Evolutionary conservation across 2,888 invertebrate genomes (phyloP).

Genomic region (Chirona hameri): DNA sequence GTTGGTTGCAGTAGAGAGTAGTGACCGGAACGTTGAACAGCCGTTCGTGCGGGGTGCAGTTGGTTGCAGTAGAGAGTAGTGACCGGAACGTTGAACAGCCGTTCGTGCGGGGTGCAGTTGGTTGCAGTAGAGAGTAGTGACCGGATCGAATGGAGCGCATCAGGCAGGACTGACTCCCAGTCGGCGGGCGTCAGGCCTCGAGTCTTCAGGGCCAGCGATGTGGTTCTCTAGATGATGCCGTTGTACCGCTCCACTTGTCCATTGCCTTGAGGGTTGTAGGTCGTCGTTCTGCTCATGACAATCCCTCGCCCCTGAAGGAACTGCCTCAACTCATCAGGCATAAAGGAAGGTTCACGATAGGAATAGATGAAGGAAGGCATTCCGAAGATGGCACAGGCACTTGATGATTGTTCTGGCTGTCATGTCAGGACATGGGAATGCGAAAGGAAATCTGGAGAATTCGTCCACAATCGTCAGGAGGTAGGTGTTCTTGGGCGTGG

Average conservation of each 20-base stretch:
- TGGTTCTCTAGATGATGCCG: conserved; percentile 39
- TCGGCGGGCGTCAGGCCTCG: conserved; percentile 13
- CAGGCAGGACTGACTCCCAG: conserved; percentile 37
- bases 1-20: too few species aligned
- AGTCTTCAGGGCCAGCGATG: conserved; percentile 34
- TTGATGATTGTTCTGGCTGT: conserved; percentile 36
- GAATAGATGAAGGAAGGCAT: conserved; percentile 39
- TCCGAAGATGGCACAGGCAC: conserved; percentile 37
- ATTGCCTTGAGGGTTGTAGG: conserved; percentile 38
- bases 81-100: too few species aligned
- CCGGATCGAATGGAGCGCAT: conserved; percentile 39
- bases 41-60: too few species aligned
- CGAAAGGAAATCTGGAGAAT: conserved; percentile 34
- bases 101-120: too few species aligned
- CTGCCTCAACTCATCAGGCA: conserved; percentile 37
- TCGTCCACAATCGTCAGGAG: conserved; percentile 40
- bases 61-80: too few species aligned
- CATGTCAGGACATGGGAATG: conserved; percentile 37
- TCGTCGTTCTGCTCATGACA: conserved; percentile 38
- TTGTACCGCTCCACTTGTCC: conserved; percentile 38
- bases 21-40: too few species aligned
- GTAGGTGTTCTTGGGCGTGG: conserved; percentile 37
- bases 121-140: too few species aligned
- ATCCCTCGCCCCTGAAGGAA: conserved; percentile 35
- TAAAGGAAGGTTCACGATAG: conserved; percentile 39